Evolutionary conservation across 2,888 invertebrate species (phyloP).

Genomic region (Acanthococcus lagerstroemiae): DNA sequence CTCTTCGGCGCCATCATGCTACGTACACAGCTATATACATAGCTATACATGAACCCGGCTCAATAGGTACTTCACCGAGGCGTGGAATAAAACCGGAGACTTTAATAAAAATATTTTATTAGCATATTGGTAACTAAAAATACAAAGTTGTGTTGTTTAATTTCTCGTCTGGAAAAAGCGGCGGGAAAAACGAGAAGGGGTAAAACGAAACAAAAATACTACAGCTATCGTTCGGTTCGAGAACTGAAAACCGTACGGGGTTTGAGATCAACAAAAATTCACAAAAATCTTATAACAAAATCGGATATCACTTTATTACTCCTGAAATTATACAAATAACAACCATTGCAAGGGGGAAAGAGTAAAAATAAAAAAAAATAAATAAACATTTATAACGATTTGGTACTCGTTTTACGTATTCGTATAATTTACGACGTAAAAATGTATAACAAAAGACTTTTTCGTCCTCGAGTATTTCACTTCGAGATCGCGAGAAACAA

Average conservation of each 20-base stretch:
- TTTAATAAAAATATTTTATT: conserved; percentile 8
- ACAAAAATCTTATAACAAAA: background rate
- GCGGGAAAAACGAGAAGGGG: background rate
- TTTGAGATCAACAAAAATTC: background rate
- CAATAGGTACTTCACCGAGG: too few relatives aligned
- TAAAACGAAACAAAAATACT: background rate
- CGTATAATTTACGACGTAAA: background rate
- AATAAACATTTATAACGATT: background rate
- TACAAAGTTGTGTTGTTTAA: conserved; percentile 1
- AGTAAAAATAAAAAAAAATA: background rate
- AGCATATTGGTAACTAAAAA: conserved; percentile 8
- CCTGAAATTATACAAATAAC: background rate
- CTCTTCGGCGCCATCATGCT: too few relatives aligned
- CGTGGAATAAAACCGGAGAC: too few relatives aligned
- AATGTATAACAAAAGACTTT: background rate
- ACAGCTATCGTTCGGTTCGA: background rate
- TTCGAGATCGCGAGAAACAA: background rate
- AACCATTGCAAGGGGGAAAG: background rate
- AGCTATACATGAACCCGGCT: too few relatives aligned
- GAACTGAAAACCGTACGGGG: background rate
- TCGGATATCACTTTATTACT: background rate
- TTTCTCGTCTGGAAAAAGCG: background rate
- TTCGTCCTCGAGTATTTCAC: background rate
- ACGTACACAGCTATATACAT: too few relatives aligned
- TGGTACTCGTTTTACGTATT: background rate